phyloP scores from a whole-genome alignment of 1,140 invertebrate genomes.

The Agrypnia vestita region DNA sequence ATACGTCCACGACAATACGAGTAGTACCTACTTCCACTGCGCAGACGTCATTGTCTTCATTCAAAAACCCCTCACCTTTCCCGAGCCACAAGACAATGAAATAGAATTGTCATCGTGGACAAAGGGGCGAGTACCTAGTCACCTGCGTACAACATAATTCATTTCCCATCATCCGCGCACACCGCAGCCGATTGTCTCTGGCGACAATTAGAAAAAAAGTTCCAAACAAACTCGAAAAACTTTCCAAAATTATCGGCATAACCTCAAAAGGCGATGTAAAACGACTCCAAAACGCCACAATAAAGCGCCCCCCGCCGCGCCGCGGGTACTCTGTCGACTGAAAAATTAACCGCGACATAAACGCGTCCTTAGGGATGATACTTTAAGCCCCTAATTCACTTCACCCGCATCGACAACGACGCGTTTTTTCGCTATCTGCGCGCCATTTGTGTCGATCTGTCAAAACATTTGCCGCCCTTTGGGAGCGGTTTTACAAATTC shows the following conservation, averaged over 20 bases:
- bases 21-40: no score
- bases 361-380: background rate
- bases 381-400: conserved; percentile 7
- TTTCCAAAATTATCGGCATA: background rate
- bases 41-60: no score
- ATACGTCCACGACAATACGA: no score
- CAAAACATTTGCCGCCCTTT: conserved; percentile 8
- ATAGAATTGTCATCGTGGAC: no score
- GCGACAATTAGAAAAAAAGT: background rate
- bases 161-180: background rate
- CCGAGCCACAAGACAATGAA: no score
- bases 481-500: conserved; percentile 4
- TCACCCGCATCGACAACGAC: background rate
- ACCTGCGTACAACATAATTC: no score
- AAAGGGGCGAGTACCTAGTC: no score
- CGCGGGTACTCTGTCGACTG: background rate
- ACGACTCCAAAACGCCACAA: background rate
- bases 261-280: background rate
- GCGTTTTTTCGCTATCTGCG: background rate
- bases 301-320: background rate
- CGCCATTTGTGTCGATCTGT: conserved; percentile 7
- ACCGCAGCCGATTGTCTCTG: conserved; percentile 2
- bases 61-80: no score
- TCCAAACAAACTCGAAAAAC: background rate
- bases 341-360: conserved; percentile 18